Evolutionary conservation across 2,113 vertebrate genomes (phyloP), one percentile per base, ranked within the genome.

Genomic region (Athene noctua): DNA sequence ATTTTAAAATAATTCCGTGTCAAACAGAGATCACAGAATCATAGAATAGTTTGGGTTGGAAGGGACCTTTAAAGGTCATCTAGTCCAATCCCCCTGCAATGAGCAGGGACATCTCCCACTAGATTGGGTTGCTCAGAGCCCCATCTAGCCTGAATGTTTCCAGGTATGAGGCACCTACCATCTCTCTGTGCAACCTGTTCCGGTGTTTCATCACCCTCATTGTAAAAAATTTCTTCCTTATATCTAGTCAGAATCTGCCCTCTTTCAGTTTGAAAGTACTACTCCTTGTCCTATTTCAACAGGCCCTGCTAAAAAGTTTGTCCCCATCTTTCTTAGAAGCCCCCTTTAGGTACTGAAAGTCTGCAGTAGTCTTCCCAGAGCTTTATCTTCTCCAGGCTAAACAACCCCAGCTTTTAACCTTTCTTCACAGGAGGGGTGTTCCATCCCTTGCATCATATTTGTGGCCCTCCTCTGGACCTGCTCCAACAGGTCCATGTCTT

Each of bases 21-120:
- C 3, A 83, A 47, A 73, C 30, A 80, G 10, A 51, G 21, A 52
- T 22, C 8, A 75, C 18, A 38, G 26, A 71, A 38, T 47, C 46
- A 47, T 47, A 47, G 46, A 47, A 47, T 47, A 47, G 46, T 47
- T 58, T 82, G 47, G 6, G 10, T 46, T 75, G 32, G 46, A 87
- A 84, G 11, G 1, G 2, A 5, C 14, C 9, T 71, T 55, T 49
- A 46, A 65, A 65, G 5, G 30, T 30, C 38, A 17, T 20, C 26
- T 65, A 32, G 34, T 59, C 11, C 15, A 65, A 49, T 1, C 2
- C 10, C 3, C 2, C 14, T 40, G 15, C 46, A n/a, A 2, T 2
- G 5, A 44, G 4, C 55, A 74, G 23, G 23, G n/a, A 59, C n/a
- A 70, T 65, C 16, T 74, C n/a, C 32, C n/a, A 9, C 9, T 49